phyloP scores from a whole-genome alignment of 2,888 invertebrate genomes.

The Amitus sp. region DNA sequence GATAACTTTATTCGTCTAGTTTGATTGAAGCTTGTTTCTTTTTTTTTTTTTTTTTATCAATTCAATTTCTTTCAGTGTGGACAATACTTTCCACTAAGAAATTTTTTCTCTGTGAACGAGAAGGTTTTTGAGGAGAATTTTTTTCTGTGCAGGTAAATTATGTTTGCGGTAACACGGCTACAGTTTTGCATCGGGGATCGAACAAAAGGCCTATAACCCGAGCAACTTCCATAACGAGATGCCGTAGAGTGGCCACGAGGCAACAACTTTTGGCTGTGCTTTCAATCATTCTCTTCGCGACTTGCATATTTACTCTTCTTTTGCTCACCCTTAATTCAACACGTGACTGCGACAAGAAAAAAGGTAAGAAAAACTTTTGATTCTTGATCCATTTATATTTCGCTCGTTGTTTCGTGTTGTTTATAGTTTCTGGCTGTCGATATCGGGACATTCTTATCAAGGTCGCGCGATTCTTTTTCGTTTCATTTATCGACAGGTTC shows the following conservation, averaged over 20 bases:
- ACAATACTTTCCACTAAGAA: too few species aligned
- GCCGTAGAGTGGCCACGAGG: slow-evolving; percentile 48
- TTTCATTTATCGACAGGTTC: too few species aligned
- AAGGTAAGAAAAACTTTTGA: slow-evolving; percentile 48
- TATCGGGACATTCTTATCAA: too few species aligned
- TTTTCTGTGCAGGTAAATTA: slow-evolving; percentile 57
- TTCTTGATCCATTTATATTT: slow-evolving; percentile 8
- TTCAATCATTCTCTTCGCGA: slow-evolving; percentile 52
- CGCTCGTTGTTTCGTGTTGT: too few species aligned
- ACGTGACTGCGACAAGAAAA: slow-evolving; percentile 49
- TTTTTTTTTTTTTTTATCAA: too few species aligned
- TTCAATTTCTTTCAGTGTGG: too few species aligned
- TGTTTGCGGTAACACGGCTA: slow-evolving; percentile 52
- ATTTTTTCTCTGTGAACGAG: too few species aligned
- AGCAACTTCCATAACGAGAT: slow-evolving; percentile 51
- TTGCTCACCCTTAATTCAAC: slow-evolving; percentile 51
- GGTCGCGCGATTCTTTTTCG: too few species aligned
- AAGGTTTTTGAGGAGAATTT: too few species aligned
- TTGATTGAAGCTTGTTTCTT: too few species aligned
- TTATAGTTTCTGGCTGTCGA: too few species aligned
- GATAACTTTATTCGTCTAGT: too few species aligned
- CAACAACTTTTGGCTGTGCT: slow-evolving; percentile 55
- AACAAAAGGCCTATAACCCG: slow-evolving; percentile 47
- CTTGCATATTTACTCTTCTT: slow-evolving; percentile 54
- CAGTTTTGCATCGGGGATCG: slow-evolving; percentile 46